Evolutionary conservation across 2,888 invertebrate genomes (phyloP).

Genomic region (Caenorhabditis drosophilae): DNA sequence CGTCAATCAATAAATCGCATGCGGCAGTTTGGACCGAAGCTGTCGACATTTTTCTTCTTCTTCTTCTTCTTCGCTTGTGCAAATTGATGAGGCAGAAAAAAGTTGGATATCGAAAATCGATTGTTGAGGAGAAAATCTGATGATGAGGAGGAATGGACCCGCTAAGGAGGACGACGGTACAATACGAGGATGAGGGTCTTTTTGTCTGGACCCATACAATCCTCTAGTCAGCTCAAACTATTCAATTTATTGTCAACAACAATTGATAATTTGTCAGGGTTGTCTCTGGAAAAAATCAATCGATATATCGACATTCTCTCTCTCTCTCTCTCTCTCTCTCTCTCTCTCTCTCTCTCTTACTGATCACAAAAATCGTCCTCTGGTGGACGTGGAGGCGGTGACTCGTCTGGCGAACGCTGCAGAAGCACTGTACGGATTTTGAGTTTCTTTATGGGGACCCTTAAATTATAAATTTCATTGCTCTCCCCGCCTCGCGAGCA

Average conservation of each 20-base stretch:
- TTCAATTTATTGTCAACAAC: slow-evolving; percentile 16
- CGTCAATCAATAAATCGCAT: neutral
- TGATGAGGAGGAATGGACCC: slow-evolving; percentile 25
- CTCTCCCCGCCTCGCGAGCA: too few relatives aligned
- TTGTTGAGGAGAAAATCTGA: neutral
- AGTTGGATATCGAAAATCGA: too few relatives aligned
- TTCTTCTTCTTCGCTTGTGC: too few relatives aligned
- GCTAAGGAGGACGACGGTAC: slow-evolving; percentile 67
- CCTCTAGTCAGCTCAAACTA: slow-evolving; percentile 13
- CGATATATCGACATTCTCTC: neutral
- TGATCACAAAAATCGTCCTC: slow-evolving; percentile 8
- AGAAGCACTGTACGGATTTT: slow-evolving; percentile 35
- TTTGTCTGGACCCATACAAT: slow-evolving; percentile 51
- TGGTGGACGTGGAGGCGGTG: slow-evolving; percentile 46
- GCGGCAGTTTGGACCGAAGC: slow-evolving; percentile 27
- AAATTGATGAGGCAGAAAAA: too few relatives aligned
- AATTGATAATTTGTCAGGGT: slow-evolving; percentile 13
- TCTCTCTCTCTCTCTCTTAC: neutral
- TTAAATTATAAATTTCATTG: too few relatives aligned
- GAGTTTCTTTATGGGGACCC: slow-evolving; percentile 38
- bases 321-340: neutral
- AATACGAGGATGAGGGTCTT: slow-evolving; percentile 62
- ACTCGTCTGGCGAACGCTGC: slow-evolving; percentile 42
- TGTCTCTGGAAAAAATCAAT: slow-evolving; percentile 24
- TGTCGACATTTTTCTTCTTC: slow-evolving; percentile 15